A percentile compares a stretch with the other conserved stretches of the same genome.
Evolutionary conservation across 2,113 vertebrate genomes (phyloP).

Genomic region (Elanus axillaris): DNA sequence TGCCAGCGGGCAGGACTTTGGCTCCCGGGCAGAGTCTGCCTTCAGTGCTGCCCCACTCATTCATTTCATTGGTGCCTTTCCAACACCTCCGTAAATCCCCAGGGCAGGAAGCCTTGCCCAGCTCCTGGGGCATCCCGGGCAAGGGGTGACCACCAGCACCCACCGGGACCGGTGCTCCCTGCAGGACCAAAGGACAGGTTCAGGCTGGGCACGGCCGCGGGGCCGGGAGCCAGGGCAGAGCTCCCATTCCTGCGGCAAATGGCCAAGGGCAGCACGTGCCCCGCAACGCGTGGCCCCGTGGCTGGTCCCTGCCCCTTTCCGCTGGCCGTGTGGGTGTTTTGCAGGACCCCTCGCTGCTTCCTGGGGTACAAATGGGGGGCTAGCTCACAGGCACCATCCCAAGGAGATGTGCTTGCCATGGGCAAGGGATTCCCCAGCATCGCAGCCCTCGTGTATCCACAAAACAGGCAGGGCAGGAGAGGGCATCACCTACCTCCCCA

Average conservation of each 20-base stretch:
- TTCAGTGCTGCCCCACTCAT: not conserved
- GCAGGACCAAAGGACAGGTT: rapidly evolving
- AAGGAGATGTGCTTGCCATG: not conserved
- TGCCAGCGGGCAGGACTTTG: not conserved
- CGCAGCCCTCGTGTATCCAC: not conserved
- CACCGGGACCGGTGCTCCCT: not conserved
- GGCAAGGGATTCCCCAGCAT: not conserved
- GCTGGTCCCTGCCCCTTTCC: not conserved
- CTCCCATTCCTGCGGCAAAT: not conserved
- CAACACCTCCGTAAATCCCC: rapidly evolving
- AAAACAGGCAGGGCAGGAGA: rapidly evolving
- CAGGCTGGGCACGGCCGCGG: rapidly evolving
- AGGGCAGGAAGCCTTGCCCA: not conserved
- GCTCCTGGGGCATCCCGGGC: not conserved
- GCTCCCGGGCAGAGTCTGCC: not conserved
- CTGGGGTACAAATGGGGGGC: rapidly evolving
- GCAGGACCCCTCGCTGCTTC: not conserved
- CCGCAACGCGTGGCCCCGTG: rapidly evolving
- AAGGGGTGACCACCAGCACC: rapidly evolving
- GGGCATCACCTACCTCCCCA: not conserved
- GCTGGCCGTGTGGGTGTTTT: rapidly evolving
- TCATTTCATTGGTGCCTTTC: not conserved
- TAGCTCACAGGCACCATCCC: not conserved
- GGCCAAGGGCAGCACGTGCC: not conserved
- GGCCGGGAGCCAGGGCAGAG: not conserved